Percentiles rank a stretch among this genome's conserved stretches.
These are phyloP conservation scores for Cotesia glomerata DNA, from an alignment of 1,140 invertebrate genomes.

Conservation along the genomic window DNA sequence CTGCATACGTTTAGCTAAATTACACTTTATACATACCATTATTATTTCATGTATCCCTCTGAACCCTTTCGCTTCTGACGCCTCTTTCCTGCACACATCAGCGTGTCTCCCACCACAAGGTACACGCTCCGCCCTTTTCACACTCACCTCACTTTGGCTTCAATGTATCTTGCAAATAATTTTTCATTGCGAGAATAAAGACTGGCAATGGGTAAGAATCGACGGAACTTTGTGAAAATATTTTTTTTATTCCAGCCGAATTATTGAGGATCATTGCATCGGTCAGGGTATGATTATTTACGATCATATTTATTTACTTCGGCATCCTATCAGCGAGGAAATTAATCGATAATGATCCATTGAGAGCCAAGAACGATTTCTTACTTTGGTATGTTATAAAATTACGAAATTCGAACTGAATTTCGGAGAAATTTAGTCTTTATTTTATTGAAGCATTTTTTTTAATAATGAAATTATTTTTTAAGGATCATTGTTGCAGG, in stretches of 20 bases:
- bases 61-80: slow-evolving; percentile 47
- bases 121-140: slow-evolving; percentile 33
- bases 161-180: background rate
- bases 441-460: background rate
- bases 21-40: slow-evolving; percentile 59
- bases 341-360: too few species aligned
- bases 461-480: background rate
- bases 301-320: background rate
- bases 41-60: slow-evolving; percentile 56
- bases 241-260: background rate
- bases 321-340: too few species aligned
- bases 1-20: slow-evolving; percentile 61
- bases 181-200: background rate
- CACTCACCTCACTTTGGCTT: slow-evolving; percentile 19
- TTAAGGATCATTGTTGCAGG: background rate
- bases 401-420: too few species aligned
- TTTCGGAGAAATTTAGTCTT: too few species aligned
- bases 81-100: slow-evolving; percentile 44
- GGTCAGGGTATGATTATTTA: background rate
- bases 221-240: too few species aligned
- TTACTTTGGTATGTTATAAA: background rate
- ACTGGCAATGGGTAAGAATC: background rate
- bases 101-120: slow-evolving; percentile 23
- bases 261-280: background rate
- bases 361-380: background rate